Base-by-base conservation (phyloP, 2,888 invertebrate genomes). In the Mythimna albipuncta region DNA sequence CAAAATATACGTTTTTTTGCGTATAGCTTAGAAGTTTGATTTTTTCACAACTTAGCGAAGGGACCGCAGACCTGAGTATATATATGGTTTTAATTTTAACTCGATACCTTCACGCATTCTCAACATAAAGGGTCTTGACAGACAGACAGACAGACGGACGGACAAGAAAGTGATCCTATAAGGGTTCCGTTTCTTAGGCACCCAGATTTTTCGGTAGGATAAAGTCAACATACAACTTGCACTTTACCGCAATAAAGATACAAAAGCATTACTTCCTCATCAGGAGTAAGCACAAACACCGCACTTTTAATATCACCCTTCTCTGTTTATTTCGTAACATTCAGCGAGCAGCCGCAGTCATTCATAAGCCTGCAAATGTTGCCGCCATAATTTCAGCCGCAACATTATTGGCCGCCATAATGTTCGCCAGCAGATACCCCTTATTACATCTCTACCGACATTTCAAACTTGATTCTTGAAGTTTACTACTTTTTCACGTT, bases 361-460 rank as follows among this genome's bases (percentile, higher is more conserved):
- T 81, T 58, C 64, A 55, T 59, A 38, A 44, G 10, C 5, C 57
- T 65, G 38, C 35, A 62, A 82, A 71, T 77, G 67, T 64, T 47
- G 32, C 65, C 55, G 38, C 72, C 57, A 65, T 68, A 26, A 54
- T 67, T 64, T 57, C 41, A n/a, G n/a, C 72, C 65, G 61, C 70
- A 26, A 58, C 38, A 66, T 6, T 26, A n/a, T 44, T 67, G 7
- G 10, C 59, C 59, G 66, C 67, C 61, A 64, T 52, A 58, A 63
- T 68, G 38, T 68, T 77, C 9, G 32, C 52, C 58, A 21, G 21
- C 72, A 59, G 63, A 68, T 82, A 55, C 21, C 21, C 26, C 52
- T 63, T 77, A 64, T 63, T 77, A 64, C 54, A 68, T 55, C 54
- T 59, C 38, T 65, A 38, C n/a, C 26, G 50, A 52, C 16, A 59